Evolutionary conservation across 2,888 invertebrate species (phyloP).

Genomic region (Platycnemis pennipes): DNA sequence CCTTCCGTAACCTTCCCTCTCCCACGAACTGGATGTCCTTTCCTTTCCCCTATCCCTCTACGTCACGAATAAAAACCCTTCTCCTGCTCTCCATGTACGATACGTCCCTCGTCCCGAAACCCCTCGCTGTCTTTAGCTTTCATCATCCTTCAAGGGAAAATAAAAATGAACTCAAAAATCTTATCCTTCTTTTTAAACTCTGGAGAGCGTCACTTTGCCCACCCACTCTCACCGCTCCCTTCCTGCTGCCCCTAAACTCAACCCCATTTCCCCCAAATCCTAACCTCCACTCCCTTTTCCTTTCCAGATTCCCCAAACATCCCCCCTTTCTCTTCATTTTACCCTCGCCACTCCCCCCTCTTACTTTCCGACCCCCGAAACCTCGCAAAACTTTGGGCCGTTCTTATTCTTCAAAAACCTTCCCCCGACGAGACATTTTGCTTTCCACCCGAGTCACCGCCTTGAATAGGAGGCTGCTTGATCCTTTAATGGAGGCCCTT

Average conservation of each 20-base stretch:
- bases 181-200: neutral
- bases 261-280: neutral
- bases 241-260: neutral
- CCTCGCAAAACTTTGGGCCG: conserved; percentile 32
- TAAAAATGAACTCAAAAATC: neutral
- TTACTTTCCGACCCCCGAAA: neutral
- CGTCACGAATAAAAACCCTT: neutral
- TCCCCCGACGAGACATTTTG: neutral
- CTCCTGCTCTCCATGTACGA: neutral
- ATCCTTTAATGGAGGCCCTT: conserved; percentile 36
- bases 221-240: neutral
- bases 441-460: conserved; percentile 31
- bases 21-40: neutral
- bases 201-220: neutral
- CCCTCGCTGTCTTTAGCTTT: neutral
- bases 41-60: neutral
- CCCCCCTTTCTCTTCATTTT: no score
- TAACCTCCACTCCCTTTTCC: no score
- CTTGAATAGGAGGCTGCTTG: conserved; percentile 26
- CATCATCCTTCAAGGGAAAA: neutral
- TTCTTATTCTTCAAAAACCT: neutral
- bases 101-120: neutral
- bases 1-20: neutral
- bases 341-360: no score
- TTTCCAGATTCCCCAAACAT: no score